These are phyloP conservation scores for Anagyrus pseudococci DNA, from an alignment of 2,888 invertebrate genomes.

Conservation along the genomic window DNA sequence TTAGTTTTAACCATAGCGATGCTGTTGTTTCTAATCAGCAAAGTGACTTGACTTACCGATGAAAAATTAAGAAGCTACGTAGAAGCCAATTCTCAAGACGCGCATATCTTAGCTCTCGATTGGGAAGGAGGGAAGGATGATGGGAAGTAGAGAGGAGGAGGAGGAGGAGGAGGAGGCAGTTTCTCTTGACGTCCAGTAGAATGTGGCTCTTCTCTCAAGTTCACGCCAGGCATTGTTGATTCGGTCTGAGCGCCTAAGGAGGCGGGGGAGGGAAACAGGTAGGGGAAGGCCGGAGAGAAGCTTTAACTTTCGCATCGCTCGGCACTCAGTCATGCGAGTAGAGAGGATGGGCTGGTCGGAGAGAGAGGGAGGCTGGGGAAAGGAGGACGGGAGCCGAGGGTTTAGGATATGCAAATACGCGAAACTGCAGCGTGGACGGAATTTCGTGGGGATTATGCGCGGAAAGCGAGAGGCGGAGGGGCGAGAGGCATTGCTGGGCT, in stretches of 20 bases:
- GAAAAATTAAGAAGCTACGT: no score
- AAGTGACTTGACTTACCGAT: no score
- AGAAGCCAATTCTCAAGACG: no score
- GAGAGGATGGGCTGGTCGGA: no score
- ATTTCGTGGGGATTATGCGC: slow-evolving; percentile 40
- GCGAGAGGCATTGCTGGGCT: slow-evolving; percentile 18
- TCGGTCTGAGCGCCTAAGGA: slow-evolving; percentile 4
- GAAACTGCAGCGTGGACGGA: slow-evolving; percentile 43
- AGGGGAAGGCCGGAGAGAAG: slow-evolving; percentile 1
- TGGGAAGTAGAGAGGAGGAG: no score
- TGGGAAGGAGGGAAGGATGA: no score
- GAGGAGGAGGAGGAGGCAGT: no score
- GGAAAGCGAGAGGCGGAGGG: slow-evolving; percentile 17
- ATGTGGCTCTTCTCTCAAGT: background rate
- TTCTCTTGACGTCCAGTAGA: no score
- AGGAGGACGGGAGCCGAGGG: slow-evolving; percentile 1
- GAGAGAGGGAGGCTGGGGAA: background rate
- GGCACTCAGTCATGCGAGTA: slow-evolving; percentile 19
- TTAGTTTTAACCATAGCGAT: no score
- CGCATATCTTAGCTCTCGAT: no score
- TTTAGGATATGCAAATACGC: slow-evolving; percentile 42
- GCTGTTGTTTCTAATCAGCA: no score
- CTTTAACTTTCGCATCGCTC: slow-evolving; percentile 37
- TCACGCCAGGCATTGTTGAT: slow-evolving; percentile 28
- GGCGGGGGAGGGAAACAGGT: background rate